Evolutionary conservation across 2,797 vertebrate genomes (phyloP).

Genomic region (Cottoperca gobio): DNA sequence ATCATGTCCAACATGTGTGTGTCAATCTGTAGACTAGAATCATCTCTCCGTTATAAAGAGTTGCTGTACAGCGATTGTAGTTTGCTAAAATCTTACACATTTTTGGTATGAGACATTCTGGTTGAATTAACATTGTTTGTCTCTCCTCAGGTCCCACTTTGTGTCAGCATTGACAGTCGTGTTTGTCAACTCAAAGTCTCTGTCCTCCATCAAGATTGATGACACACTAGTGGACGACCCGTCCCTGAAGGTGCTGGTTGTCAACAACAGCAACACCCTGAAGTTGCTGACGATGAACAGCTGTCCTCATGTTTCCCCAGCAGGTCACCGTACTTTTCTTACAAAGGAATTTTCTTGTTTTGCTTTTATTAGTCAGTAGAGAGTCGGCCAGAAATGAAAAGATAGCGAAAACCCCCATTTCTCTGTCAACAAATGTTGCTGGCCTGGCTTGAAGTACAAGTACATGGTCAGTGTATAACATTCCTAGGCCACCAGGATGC

Average conservation of each 20-base stretch:
- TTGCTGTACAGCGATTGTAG: neutral
- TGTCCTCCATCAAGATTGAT: conserved; percentile 96
- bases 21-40: neutral
- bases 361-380: neutral
- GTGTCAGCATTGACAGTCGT: conserved; percentile 97
- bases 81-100: neutral
- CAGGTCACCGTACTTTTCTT: conserved; percentile 81
- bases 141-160: conserved; percentile 90
- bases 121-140: conserved; percentile 12
- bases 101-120: neutral
- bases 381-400: neutral
- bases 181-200: conserved; percentile 97
- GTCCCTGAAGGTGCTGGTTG: conserved; percentile 92
- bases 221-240: conserved; percentile 96
- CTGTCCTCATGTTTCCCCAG: conserved; percentile 96
- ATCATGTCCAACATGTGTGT: neutral
- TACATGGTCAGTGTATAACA: neutral
- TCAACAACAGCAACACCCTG: conserved; percentile 95
- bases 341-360: neutral
- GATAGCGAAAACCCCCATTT: too few species aligned
- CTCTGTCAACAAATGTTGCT: neutral
- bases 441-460: neutral
- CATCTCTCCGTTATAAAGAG: neutral
- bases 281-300: conserved; percentile 98
- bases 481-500: neutral